Conservation (phyloP, 2,113 vertebrate species). For the Scortum barcoo region DNA sequence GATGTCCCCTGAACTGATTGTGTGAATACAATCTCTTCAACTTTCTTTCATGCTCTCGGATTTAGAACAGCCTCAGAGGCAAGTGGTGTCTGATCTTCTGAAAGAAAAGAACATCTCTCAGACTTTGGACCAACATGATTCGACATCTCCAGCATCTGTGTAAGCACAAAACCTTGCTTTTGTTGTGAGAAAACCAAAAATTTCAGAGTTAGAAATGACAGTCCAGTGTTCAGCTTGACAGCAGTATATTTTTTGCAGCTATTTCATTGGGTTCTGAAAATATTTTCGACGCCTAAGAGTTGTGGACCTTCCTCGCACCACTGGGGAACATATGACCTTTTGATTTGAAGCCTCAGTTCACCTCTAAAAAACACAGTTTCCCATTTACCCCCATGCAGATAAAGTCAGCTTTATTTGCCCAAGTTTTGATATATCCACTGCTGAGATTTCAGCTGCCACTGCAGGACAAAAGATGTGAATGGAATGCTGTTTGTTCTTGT, state of each 20-base stretch:
- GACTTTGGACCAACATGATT: slow-evolving; percentile 5
- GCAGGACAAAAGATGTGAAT: background rate
- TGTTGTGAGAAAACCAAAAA: slow-evolving; percentile 25
- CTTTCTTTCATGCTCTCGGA: background rate
- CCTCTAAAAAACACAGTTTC: background rate
- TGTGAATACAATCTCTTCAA: background rate
- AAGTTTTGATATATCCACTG: background rate
- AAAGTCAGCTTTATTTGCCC: background rate
- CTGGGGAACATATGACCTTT: background rate
- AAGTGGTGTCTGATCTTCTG: slow-evolving; percentile 5
- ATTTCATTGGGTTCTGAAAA: background rate
- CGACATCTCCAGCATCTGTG: background rate
- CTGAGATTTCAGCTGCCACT: background rate
- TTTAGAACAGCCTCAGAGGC: slow-evolving; percentile 8
- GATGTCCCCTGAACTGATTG: slow-evolving; percentile 11
- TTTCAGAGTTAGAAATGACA: slow-evolving; percentile 1
- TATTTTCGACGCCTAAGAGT: background rate
- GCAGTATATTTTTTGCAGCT: background rate
- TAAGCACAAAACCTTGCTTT: background rate
- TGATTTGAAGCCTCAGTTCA: slow-evolving; percentile 1
- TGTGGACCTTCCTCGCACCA: background rate
- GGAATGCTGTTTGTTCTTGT: background rate
- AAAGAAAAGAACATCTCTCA: slow-evolving; percentile 16
- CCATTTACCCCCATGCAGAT: background rate
- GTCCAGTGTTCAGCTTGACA: background rate